Conservation (phyloP, 2,113 vertebrate genomes). For the Chlorocebus sabaeus region DNA sequence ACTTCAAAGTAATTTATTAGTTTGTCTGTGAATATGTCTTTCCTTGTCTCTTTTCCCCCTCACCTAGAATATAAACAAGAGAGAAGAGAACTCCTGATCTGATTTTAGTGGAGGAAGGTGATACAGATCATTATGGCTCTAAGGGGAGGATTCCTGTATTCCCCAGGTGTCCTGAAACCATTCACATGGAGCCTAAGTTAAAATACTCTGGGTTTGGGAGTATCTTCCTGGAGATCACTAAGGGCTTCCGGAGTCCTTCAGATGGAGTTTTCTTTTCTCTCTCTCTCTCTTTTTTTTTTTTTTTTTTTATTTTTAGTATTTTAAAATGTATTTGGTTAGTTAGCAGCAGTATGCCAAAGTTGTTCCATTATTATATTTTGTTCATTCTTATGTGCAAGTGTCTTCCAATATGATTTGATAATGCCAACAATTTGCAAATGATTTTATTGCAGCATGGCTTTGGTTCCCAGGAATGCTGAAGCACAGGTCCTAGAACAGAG, state of each 20-base stretch:
- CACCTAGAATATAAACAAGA: not conserved
- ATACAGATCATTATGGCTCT: not conserved
- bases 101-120: not conserved
- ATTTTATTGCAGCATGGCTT: not conserved
- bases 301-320: not conserved
- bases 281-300: fast-evolving
- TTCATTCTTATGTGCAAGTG: not conserved
- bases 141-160: not conserved
- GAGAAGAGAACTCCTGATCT: not conserved
- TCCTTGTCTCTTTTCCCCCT: not conserved
- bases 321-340: not conserved
- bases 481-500: not conserved
- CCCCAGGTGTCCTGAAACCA: not conserved
- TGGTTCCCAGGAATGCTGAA: not conserved
- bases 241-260: not conserved
- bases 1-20: not conserved
- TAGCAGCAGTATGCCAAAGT: not conserved
- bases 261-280: not conserved
- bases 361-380: not conserved
- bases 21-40: not conserved
- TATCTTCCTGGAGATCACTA: not conserved
- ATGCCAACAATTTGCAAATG: not conserved
- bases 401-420: not conserved
- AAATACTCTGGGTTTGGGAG: not conserved
- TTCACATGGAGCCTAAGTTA: not conserved